Conservation (phyloP, 92 coral and sea anemone genomes). For the Anthopleura xanthogrammica region DNA sequence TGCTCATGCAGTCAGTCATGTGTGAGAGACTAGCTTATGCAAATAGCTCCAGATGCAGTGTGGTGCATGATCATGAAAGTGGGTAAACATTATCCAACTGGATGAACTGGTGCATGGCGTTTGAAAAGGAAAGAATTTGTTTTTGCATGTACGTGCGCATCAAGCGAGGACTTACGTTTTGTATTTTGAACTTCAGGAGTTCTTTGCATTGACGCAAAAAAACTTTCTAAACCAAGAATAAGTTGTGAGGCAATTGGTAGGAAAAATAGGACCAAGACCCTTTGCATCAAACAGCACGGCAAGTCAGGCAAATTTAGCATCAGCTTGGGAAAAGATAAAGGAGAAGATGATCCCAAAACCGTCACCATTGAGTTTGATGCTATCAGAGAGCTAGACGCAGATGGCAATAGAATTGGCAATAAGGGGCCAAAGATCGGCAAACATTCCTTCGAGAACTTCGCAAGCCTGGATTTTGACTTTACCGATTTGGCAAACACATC, state of each 20-base stretch:
- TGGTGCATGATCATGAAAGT: too few species aligned
- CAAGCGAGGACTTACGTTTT: too few species aligned
- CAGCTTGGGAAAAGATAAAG: neutral
- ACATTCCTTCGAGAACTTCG: neutral
- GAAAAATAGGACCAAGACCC: neutral
- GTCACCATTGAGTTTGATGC: neutral
- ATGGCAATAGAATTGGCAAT: neutral
- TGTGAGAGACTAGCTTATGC: too few species aligned
- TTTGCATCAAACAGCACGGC: neutral
- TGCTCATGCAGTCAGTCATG: too few species aligned
- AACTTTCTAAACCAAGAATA: too few species aligned
- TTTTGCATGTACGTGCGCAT: too few species aligned
- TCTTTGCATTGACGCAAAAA: too few species aligned
- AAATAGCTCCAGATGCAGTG: too few species aligned
- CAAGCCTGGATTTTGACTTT: neutral
- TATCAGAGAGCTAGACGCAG: neutral
- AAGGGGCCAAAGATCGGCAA: neutral
- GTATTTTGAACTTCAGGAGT: too few species aligned
- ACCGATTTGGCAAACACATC: neutral
- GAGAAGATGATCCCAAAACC: neutral
- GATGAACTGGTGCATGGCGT: too few species aligned
- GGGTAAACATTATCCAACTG: too few species aligned
- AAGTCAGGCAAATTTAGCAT: neutral
- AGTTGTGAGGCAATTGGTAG: neutral
- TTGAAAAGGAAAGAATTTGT: too few species aligned